Base-by-base conservation (phyloP, 1,140 invertebrate species). In the Lordiphosa clarofinis region DNA sequence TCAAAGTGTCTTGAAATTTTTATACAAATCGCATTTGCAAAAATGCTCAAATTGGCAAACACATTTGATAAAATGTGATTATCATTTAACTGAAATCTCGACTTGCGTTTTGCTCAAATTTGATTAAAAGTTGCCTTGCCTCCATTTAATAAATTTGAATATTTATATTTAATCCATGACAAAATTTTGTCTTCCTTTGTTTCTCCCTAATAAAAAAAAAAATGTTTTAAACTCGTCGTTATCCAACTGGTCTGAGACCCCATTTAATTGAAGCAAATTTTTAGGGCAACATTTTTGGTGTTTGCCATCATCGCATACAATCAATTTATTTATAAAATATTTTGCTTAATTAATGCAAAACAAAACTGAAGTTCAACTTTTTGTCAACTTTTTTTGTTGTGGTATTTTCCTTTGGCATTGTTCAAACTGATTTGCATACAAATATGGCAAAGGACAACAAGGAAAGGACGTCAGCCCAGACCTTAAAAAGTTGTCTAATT, bases 271-370 rank as follows among this genome's bases (percentile, higher is more conserved):
- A 42, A 57, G 28, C 42, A 52, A 71, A 49, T 63, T 74, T 74
- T 55, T 69, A 72, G 33, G 55, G 62, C 43, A 67, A 55, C 59
- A 75, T 58, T 60, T 38, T 46, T 38, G 43, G 21, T 52, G 24
- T 60, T 46, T 63, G 35, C 19, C 31, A 52, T 19, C 42, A 21
- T 57, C 63, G 72, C 72, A 46, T 64, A 64, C 56, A 82, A 75
- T 82, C 70, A 74, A 84, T 81, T 76, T 81, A 81, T 82, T 81
- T 81, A 62, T 76, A 82, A 55, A 56, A 59, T 46, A 12, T 64
- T 24, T 50, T 19, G 67, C 76, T 82, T 81, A 81, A 81, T 81
- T 81, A 81, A 81, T 81, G 76, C 76, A 81, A 82, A 81, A 61
- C 52, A 36, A 64, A 71, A 74, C 46, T 46, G 47, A 79, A 73